Evolutionary conservation across 2,113 vertebrate genomes (phyloP).

Genomic region (Plectropomus leopardus): DNA sequence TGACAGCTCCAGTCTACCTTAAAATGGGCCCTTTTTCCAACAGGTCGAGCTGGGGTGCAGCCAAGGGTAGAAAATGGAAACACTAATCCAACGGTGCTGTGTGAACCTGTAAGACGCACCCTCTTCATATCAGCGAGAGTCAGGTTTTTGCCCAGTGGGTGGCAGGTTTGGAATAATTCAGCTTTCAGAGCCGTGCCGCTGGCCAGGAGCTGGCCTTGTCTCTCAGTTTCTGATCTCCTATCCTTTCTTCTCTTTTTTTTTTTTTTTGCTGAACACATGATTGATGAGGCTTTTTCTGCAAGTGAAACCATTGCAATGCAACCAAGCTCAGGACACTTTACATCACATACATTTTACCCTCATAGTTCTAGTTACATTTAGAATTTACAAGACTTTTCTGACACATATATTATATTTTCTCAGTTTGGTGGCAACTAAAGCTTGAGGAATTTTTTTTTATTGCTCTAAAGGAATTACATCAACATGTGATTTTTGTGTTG

Average conservation of each 20-base stretch:
- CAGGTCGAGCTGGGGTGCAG: slow-evolving; percentile 62
- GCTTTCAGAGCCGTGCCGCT: slow-evolving; percentile 35
- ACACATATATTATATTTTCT: slow-evolving; percentile 5
- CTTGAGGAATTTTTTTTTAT: slow-evolving; percentile 31
- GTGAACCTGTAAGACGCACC: slow-evolving; percentile 49
- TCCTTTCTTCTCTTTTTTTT: slow-evolving; percentile 12
- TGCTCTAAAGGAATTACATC: slow-evolving; percentile 40
- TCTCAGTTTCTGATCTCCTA: slow-evolving; percentile 47
- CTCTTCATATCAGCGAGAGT: slow-evolving; percentile 61
- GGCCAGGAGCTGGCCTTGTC: slow-evolving; percentile 40
- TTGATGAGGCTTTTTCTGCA: slow-evolving; percentile 33
- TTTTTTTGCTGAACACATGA: slow-evolving; percentile 23
- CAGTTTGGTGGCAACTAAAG: slow-evolving; percentile 20
- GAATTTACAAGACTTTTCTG: slow-evolving; percentile 5
- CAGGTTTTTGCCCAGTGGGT: slow-evolving; percentile 70
- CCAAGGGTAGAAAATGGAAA: slow-evolving; percentile 69
- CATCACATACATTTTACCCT: background rate
- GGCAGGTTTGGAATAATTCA: slow-evolving; percentile 55
- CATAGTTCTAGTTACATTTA: slow-evolving; percentile 1
- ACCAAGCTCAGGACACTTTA: background rate
- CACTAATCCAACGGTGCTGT: slow-evolving; percentile 60
- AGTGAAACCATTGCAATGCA: slow-evolving; percentile 39
- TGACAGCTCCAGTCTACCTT: slow-evolving; percentile 68
- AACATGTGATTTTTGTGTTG: slow-evolving; percentile 52
- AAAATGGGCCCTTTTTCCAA: slow-evolving; percentile 66